phyloP scores from a whole-genome alignment of 2,888 invertebrate species.

The Drosophila pseudotakahashii region DNA sequence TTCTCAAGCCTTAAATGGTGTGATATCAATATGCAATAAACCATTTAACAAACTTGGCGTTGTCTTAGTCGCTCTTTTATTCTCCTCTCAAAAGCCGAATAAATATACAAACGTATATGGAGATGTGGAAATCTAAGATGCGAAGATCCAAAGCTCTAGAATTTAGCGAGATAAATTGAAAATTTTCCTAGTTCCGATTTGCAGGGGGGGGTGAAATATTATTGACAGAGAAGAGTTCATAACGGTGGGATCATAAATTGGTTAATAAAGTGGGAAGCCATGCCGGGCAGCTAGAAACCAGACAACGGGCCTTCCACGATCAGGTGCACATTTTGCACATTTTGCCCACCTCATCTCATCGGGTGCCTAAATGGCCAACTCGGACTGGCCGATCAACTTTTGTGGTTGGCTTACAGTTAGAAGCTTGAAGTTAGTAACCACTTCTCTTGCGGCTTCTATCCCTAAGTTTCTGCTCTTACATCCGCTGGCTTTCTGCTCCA shows the following conservation, averaged over 20 bases:
- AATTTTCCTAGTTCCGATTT: constrained; percentile 17
- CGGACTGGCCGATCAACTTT: constrained; percentile 11
- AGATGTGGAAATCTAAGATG: constrained; percentile 66
- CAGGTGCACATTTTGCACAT: constrained; percentile 41
- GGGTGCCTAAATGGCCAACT: constrained; percentile 38
- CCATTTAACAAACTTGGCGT: constrained; percentile 75
- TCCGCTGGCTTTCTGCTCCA: constrained; percentile 24
- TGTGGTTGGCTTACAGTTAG: constrained; percentile 39
- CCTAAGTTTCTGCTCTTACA: constrained; percentile 36
- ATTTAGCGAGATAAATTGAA: constrained; percentile 9
- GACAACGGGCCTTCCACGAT: constrained; percentile 36
- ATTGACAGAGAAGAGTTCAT: constrained; percentile 14
- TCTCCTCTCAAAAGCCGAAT: background rate
- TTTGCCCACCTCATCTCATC: constrained; percentile 38
- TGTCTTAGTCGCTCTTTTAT: constrained; percentile 57
- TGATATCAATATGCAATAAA: constrained; percentile 77
- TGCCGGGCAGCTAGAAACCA: constrained; percentile 7
- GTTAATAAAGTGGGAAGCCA: constrained; percentile 28
- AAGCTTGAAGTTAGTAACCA: constrained; percentile 29
- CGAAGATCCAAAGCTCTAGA: constrained; percentile 28
- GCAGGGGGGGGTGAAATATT: constrained; percentile 4
- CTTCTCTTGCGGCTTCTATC: constrained; percentile 40
- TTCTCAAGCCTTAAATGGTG: constrained; percentile 64
- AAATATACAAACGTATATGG: constrained; percentile 55
- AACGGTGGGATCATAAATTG: constrained; percentile 25